phyloP scores from a whole-genome alignment of 2,113 vertebrate genomes.

The Pachyramphus minor region DNA sequence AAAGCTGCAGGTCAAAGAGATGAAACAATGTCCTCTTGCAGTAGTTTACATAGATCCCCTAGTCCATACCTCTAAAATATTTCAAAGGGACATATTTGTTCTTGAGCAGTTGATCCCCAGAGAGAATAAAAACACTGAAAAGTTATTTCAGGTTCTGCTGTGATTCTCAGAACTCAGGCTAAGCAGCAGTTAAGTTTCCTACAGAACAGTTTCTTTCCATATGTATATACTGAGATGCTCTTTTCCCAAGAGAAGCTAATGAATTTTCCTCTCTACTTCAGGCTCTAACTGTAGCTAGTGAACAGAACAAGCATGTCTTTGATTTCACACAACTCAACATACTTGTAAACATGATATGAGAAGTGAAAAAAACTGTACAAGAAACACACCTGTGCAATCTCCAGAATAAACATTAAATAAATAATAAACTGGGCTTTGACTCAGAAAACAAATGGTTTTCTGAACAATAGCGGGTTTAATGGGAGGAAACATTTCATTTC shows the following conservation, averaged over 20 bases:
- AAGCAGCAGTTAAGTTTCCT: neutral
- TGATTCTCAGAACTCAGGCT: neutral
- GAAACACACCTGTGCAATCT: neutral
- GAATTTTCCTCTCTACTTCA: neutral
- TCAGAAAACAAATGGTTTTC: conserved; percentile 7
- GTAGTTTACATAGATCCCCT: neutral
- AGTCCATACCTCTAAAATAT: neutral
- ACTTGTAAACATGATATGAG: neutral
- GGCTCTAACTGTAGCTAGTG: neutral
- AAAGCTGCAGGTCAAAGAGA: neutral
- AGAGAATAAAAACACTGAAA: neutral
- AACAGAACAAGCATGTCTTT: neutral
- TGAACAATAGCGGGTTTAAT: neutral
- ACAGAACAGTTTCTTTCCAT: neutral
- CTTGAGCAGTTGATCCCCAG: neutral
- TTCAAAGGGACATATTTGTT: neutral
- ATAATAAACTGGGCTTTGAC: neutral
- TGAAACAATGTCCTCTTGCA: neutral
- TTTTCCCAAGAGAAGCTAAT: neutral
- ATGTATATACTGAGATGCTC: neutral
- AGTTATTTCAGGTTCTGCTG: neutral
- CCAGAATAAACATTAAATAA: neutral
- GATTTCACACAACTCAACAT: neutral
- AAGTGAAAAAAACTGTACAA: neutral
- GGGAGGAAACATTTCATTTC: conserved; percentile 47